phyloP scores from a whole-genome alignment of 2,113 vertebrate species.

The Pica pica region DNA sequence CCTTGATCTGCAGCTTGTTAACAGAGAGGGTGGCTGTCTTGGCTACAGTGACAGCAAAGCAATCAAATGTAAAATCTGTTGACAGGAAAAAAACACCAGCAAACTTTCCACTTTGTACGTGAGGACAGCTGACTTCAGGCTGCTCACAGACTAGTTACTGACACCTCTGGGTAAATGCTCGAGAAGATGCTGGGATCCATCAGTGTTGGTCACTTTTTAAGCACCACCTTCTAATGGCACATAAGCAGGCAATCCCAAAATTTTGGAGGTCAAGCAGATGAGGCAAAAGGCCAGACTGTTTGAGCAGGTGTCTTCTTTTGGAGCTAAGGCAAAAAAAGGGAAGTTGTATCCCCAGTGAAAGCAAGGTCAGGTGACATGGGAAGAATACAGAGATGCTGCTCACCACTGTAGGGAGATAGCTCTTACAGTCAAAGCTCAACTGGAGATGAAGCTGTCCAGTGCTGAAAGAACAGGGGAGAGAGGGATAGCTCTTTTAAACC shows the following conservation, averaged over 20 bases:
- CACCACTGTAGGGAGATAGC: neutral
- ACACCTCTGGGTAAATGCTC: neutral
- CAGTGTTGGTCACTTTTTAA: neutral
- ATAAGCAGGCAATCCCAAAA: neutral
- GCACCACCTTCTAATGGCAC: neutral
- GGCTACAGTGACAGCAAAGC: neutral
- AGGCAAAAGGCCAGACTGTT: neutral
- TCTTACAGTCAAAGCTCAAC: neutral
- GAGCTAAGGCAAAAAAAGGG: neutral
- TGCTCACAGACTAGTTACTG: neutral
- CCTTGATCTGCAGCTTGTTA: neutral
- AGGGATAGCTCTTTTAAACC: neutral
- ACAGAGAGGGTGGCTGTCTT: neutral
- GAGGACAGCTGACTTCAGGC: neutral
- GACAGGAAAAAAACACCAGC: too few relatives aligned
- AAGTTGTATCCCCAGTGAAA: neutral
- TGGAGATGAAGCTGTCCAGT: neutral
- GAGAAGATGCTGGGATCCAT: neutral
- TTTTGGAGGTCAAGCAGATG: neutral
- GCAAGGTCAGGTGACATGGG: too few relatives aligned
- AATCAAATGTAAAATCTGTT: neutral
- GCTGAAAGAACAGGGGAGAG: too few relatives aligned
- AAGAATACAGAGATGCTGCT: neutral
- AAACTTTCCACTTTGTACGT: neutral
- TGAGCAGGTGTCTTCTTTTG: neutral